Evolutionary conservation across 1,140 invertebrate species (phyloP), one percentile per base, ranked within the genome.

Genomic region (Coboldia fuscipes): DNA sequence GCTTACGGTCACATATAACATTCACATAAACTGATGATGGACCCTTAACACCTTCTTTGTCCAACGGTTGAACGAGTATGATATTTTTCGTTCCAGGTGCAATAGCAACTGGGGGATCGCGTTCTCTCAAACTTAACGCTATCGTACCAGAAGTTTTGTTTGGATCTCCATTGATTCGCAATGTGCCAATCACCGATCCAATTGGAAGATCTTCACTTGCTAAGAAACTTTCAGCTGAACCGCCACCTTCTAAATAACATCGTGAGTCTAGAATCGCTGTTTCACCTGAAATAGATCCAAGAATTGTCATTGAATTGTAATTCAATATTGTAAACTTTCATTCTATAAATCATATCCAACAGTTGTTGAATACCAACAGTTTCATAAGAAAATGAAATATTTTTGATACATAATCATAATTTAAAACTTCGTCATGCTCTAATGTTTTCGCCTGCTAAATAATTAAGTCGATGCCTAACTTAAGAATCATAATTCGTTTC

Each of bases 221-320:
- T 49, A 86, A 82, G 46, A 90, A 83, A 50, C 78, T 85, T 50
- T 85, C 82, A 3, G 83, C 81, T 1, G 85, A 84, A 18, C 79
- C 80, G 18, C 84, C 85, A 42, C 78, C 83, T 55, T 84, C 76
- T 45, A 92, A 54, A 53, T 80, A 90, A 50, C 85, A 92, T 48
- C 84, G 63, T 45, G 77, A 79, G 58, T 86, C 81, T 45, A 66
- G 62, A 44, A 72, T 66, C 30, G 60, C 63, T 54, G 61, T 63
- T 39, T 44, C 34, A 13, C 37, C 36, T 23, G 38, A 47, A 53
- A 6, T 7, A 5, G 21, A 32, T 9, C n/a, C n/a, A n/a, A n/a
- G n/a, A n/a, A n/a, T n/a, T n/a, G n/a, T n/a, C n/a, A n/a, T n/a
- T n/a, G n/a, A n/a, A n/a, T n/a, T n/a, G n/a, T n/a, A n/a, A n/a